Conservation (phyloP, 2,113 vertebrate species). For the Cyanocitta stelleri region DNA sequence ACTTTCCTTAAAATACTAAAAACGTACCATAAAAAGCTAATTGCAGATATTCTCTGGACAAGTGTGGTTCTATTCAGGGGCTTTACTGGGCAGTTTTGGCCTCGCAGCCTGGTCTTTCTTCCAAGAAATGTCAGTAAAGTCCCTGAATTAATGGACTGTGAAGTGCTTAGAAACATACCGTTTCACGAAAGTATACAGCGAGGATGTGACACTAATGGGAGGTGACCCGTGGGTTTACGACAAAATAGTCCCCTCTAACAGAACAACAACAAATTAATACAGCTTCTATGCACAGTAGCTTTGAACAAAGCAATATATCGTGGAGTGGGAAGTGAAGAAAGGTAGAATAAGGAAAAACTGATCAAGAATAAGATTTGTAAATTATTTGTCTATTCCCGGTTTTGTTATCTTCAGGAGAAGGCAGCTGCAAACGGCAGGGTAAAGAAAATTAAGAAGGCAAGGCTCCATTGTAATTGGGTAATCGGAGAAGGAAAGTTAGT, state of each 20-base stretch:
- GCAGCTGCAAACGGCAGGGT: neutral
- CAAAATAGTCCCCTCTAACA: constrained; percentile 10
- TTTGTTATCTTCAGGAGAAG: neutral
- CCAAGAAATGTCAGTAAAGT: constrained; percentile 63
- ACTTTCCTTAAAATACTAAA: neutral
- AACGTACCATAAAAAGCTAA: neutral
- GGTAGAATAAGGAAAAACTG: neutral
- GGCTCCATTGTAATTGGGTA: neutral
- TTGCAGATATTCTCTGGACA: constrained; percentile 8
- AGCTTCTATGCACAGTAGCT: neutral
- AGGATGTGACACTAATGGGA: constrained; percentile 63
- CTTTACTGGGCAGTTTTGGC: constrained; percentile 26
- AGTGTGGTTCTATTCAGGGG: neutral
- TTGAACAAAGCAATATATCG: neutral
- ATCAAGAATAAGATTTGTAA: neutral
- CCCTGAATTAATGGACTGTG: constrained; percentile 70
- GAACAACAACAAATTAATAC: constrained; percentile 29
- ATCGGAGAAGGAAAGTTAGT: constrained; percentile 37
- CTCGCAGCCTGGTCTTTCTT: constrained; percentile 38
- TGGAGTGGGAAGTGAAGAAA: neutral
- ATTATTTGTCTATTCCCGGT: neutral
- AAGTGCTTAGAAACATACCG: constrained; percentile 64
- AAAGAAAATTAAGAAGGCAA: neutral
- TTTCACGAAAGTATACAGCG: constrained; percentile 57
- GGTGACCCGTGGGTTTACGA: constrained; percentile 56